Evolutionary conservation across 2,113 vertebrate species (phyloP).

Genomic region (Pampusana beccarii): DNA sequence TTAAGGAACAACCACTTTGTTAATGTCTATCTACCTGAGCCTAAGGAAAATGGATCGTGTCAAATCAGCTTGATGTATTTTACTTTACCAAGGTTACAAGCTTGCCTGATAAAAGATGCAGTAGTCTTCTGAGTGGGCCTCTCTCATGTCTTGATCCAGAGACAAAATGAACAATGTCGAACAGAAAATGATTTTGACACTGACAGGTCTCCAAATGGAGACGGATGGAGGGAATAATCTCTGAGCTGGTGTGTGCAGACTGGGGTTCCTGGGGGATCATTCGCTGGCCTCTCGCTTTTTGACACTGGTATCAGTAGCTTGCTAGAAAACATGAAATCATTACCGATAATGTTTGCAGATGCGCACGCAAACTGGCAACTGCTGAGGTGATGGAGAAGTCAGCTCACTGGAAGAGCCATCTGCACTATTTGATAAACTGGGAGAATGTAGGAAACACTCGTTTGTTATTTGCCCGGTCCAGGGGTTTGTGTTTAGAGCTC

Average conservation of each 20-base stretch:
- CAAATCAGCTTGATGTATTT: background rate
- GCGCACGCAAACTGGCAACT: background rate
- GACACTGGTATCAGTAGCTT: background rate
- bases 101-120: background rate
- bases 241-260: background rate
- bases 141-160: background rate
- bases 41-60: background rate
- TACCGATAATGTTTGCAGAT: background rate
- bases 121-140: background rate
- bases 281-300: background rate
- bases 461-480: background rate
- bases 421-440: background rate
- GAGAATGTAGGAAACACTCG: accelerated
- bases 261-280: background rate
- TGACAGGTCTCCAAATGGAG: background rate
- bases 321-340: background rate
- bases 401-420: background rate
- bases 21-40: background rate
- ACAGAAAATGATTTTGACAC: background rate
- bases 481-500: background rate
- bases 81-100: background rate
- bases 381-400: background rate
- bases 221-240: background rate
- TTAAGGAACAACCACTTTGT: background rate
- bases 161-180: background rate